Evolutionary conservation across 64 coral and sea anemone species (phyloP).

Genomic region (Montipora capricornis): DNA sequence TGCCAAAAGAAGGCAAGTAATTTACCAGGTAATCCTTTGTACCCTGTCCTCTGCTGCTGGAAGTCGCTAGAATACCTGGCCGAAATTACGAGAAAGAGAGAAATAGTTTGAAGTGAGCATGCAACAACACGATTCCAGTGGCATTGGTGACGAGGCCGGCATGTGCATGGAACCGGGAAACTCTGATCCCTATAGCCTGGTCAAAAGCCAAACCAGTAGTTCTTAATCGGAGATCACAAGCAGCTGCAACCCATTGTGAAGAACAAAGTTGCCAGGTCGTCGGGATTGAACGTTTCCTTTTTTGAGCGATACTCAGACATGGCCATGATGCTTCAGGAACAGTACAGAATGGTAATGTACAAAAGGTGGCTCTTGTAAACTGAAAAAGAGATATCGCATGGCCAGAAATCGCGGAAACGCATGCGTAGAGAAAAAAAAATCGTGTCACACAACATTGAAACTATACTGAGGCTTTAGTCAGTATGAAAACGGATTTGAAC

Average conservation of each 20-base stretch:
- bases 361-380: not conserved
- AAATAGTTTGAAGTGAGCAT: too few species aligned
- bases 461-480: slow-evolving; percentile 20
- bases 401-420: slow-evolving; percentile 54
- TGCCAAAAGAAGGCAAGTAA: too few species aligned
- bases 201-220: slow-evolving; percentile 69
- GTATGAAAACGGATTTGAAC: slow-evolving; percentile 36
- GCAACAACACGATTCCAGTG: slow-evolving; percentile 68
- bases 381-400: not conserved
- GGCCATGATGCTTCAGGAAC: slow-evolving; percentile 68
- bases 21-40: slow-evolving; percentile 61
- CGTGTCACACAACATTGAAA: slow-evolving; percentile 6
- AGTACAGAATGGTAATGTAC: slow-evolving; percentile 87
- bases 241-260: slow-evolving; percentile 80
- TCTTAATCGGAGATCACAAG: slow-evolving; percentile 88
- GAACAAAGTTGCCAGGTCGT: slow-evolving; percentile 47
- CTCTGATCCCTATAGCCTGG: slow-evolving; percentile 66
- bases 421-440: not conserved
- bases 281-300: slow-evolving; percentile 62
- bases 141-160: slow-evolving; percentile 80
- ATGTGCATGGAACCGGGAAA: slow-evolving; percentile 85
- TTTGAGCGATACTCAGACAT: slow-evolving; percentile 66
- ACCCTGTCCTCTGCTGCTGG: slow-evolving; percentile 61
- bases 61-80: not conserved
- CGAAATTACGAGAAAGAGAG: too few species aligned